Evolutionary conservation across 2,113 vertebrate genomes (phyloP), one percentile per base, ranked within the genome.

Genomic region (Anseranas semipalmata): DNA sequence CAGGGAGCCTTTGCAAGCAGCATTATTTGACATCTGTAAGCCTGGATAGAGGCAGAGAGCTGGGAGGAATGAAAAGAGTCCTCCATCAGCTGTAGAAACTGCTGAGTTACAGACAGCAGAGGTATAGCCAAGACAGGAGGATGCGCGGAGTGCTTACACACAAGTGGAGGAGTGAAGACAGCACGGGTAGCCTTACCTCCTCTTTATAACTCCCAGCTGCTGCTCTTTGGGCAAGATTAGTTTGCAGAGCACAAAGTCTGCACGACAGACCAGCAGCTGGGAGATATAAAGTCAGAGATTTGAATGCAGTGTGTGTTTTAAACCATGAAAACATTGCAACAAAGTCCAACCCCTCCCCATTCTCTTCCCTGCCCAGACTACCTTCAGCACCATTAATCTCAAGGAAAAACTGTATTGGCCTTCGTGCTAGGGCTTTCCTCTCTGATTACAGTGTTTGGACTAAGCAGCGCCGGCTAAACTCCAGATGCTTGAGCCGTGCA

Each of bases 221-320:
- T 94, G 56, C 33, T 89, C 32, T 43, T 50, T 75, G 45, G 62
- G 81, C 75, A 82, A 93, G 48, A 33, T 81, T 84, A 93, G 77
- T 56, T 71, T 79, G 58, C 66, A 76, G 71, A 33, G 37, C 55
- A 30, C 1, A 0, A 37, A 85, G 20, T 37, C 82, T 88, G 63
- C 45, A 66, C 18, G 55, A 91, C 67, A 88, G 74, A 76, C 53
- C 50, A 63, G 67, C 95, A 95, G 92, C 85, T 95, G 95, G 75
- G 85, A 94, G 46, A 43, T 71, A 48, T 25, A 86, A 90, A 92
- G n/a, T 15, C 50, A 75, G 21, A 10, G 43, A 93, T 94, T 75
- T 39, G 28, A 95, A 91, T 7, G 6, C 33, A 77, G 41, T 32
- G 18, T 43, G 46, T 75, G 55, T 78, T 79, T 90, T 92, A 86